Percentiles rank a stretch among this genome's conserved stretches.
Conservation (phyloP, 1,140 invertebrate species). For the Drosophila carrolli region DNA sequence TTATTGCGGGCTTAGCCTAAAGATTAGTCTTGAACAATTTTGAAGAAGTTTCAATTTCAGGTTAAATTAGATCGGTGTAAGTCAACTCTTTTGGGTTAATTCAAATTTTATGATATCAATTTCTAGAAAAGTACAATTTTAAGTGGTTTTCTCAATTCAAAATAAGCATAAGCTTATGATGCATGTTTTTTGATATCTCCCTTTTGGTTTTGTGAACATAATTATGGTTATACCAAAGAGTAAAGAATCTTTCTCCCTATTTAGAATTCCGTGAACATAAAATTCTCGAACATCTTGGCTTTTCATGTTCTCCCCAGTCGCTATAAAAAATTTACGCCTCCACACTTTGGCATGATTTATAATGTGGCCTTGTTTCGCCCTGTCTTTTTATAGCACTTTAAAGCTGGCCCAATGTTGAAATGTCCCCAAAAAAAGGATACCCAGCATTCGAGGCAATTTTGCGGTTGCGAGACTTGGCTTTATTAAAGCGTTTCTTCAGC, state of each 20-base stretch:
- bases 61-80: not conserved
- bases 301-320: constrained; percentile 19
- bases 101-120: constrained; percentile 2
- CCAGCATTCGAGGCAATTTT: constrained; percentile 7
- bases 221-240: not conserved
- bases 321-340: constrained; percentile 30
- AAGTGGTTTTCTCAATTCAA: no score
- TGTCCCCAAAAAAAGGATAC: constrained; percentile 5
- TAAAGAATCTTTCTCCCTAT: not conserved
- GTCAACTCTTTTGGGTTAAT: not conserved
- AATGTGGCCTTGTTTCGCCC: constrained; percentile 5
- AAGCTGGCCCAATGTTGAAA: not conserved
- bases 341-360: constrained; percentile 25
- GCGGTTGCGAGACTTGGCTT: not conserved
- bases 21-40: constrained; percentile 11
- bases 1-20: constrained; percentile 9
- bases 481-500: constrained; percentile 6
- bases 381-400: not conserved
- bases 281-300: constrained; percentile 9
- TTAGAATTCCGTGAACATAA: constrained; percentile 8
- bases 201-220: not conserved
- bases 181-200: no score
- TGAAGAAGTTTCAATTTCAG: not conserved
- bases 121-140: no score
- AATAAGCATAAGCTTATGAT: no score